Evolutionary conservation across 2,113 vertebrate species (phyloP).

Genomic region (Gadus macrocephalus): DNA sequence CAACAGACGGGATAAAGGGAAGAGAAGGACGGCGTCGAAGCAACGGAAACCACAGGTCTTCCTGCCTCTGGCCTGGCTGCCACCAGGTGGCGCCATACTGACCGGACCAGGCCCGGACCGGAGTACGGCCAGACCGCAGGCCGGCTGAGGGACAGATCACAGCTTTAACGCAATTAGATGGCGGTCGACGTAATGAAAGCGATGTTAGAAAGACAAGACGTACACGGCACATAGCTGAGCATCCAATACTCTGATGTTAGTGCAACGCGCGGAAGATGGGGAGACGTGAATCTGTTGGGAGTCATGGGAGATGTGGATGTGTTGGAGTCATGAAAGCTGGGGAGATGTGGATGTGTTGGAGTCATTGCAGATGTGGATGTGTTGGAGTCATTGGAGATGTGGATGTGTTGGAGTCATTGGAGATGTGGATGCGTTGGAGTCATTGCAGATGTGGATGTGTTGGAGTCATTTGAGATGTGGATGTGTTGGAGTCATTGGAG

Average conservation of each 20-base stretch:
- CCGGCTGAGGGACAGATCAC: conserved; percentile 51
- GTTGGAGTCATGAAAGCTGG: background rate
- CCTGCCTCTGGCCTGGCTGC: conserved; percentile 5
- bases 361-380: too few species aligned
- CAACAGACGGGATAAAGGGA: conserved; percentile 32
- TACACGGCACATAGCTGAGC: conserved; percentile 8
- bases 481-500: background rate
- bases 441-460: too few species aligned
- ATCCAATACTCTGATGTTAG: conserved; percentile 41
- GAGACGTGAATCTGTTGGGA: too few species aligned
- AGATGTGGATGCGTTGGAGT: too few species aligned
- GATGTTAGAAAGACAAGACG: conserved; percentile 17
- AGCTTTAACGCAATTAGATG: conserved; percentile 30
- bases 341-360: background rate
- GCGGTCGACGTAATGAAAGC: conserved; percentile 9
- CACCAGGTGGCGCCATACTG: background rate
- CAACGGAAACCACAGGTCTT: conserved; percentile 47
- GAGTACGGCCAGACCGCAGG: conserved; percentile 21
- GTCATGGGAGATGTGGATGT: too few species aligned
- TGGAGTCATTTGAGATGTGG: too few species aligned
- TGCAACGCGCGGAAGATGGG: conserved; percentile 18
- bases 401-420: too few species aligned
- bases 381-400: too few species aligned
- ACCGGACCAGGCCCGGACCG: conserved; percentile 22
- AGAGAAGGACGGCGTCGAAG: conserved; percentile 39